Conservation (phyloP, 92 coral and sea anemone species). For the Scolanthus callimorphus region DNA sequence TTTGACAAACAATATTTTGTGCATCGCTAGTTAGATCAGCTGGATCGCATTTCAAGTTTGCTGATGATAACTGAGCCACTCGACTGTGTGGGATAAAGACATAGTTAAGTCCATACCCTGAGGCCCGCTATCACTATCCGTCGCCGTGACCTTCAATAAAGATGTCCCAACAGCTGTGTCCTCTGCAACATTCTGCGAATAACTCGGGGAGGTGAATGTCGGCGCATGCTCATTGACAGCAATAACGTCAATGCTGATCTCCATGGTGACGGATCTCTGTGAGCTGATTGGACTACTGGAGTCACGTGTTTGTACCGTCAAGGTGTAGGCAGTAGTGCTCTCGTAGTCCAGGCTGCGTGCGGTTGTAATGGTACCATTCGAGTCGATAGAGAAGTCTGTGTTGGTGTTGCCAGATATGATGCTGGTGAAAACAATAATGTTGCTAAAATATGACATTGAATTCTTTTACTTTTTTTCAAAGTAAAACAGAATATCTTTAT, state of each 20-base stretch:
- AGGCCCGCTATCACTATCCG: constrained; percentile 55
- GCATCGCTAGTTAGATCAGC: no score
- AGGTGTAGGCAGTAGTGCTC: constrained; percentile 54
- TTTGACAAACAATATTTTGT: no score
- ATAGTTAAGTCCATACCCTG: constrained; percentile 71
- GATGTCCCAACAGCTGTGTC: constrained; percentile 65
- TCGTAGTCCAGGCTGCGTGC: constrained; percentile 59
- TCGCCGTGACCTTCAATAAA: constrained; percentile 58
- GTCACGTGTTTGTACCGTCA: constrained; percentile 59
- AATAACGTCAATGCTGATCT: constrained; percentile 53
- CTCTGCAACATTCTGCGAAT: constrained; percentile 38
- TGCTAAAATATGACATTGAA: no score
- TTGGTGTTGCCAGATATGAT: constrained; percentile 60
- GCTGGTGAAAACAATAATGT: no score
- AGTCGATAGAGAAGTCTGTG: constrained; percentile 37
- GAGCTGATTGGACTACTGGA: constrained; percentile 48
- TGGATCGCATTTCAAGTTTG: no score
- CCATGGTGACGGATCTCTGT: constrained; percentile 42
- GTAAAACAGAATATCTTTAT: no score
- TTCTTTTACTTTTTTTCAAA: no score
- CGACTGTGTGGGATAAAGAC: no score
- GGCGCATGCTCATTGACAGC: constrained; percentile 61
- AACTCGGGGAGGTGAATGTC: constrained; percentile 38
- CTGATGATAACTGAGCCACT: no score
- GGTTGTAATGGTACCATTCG: constrained; percentile 63